Evolutionary conservation across 2,797 vertebrate species (phyloP).

Genomic region (Hippoglossus hippoglossus): DNA sequence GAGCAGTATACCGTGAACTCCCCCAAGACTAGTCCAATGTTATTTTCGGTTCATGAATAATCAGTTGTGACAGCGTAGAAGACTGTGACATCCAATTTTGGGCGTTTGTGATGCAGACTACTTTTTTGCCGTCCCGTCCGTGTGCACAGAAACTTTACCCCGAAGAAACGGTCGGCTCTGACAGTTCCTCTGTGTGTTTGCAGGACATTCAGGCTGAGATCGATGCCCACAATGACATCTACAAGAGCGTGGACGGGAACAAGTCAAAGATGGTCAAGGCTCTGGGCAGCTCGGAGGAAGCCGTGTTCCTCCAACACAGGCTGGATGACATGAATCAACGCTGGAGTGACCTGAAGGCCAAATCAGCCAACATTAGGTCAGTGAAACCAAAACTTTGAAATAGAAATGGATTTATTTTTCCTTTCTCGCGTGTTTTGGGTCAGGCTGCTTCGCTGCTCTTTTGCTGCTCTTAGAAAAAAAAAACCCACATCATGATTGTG

Average conservation of each 20-base stretch:
- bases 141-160: not conserved
- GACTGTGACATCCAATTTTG: conserved; percentile 28
- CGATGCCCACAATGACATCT: conserved; percentile 99
- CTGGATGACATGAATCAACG: conserved; percentile 99
- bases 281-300: conserved; percentile 94
- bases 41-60: conserved; percentile 34
- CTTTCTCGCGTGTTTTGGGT: not conserved
- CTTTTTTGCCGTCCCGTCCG: conserved; percentile 20
- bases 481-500: not conserved
- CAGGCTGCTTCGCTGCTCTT: conserved; percentile 3
- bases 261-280: conserved; percentile 97
- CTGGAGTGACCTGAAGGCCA: conserved; percentile 95
- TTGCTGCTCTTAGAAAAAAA: conserved; percentile 5
- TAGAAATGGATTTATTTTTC: not conserved
- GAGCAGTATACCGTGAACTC: conserved; percentile 33
- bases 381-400: conserved; percentile 19
- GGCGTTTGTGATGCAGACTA: conserved; percentile 18
- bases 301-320: conserved; percentile 92
- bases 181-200: conserved; percentile 43
- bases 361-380: conserved; percentile 94
- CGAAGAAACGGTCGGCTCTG: not conserved
- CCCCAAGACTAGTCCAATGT: conserved; percentile 13
- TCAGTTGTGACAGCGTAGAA: conserved; percentile 28
- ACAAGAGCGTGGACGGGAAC: conserved; percentile 95
- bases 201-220: conserved; percentile 99